These are phyloP conservation scores for Taurulus bubalis DNA, from an alignment of 2,113 vertebrate species.

Conservation along the genomic window DNA sequence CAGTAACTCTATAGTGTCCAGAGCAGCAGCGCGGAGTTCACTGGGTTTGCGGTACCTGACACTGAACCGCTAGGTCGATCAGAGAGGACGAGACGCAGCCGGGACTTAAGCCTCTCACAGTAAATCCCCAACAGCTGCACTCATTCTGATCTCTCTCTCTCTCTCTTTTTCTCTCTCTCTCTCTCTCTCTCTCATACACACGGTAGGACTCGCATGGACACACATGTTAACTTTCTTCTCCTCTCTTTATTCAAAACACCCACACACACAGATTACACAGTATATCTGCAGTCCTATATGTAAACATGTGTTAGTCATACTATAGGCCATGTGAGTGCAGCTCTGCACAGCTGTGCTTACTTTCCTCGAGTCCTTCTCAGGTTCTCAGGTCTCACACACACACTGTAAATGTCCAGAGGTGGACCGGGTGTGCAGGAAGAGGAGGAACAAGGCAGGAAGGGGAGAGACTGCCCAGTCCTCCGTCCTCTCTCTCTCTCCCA, in stretches of 20 bases:
- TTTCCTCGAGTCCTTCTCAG: constrained; percentile 65
- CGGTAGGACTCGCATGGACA: constrained; percentile 10
- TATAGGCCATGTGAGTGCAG: constrained; percentile 69
- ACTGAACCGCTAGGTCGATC: constrained; percentile 79
- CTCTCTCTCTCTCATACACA: constrained; percentile 43
- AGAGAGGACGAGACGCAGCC: constrained; percentile 76
- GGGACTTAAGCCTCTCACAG: constrained; percentile 78
- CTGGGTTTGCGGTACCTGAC: constrained; percentile 80
- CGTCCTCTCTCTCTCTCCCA: constrained; percentile 30
- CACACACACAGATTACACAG: constrained; percentile 23
- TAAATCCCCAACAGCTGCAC: constrained; percentile 85
- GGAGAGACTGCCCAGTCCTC: constrained; percentile 25
- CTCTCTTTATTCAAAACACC: constrained; percentile 18
- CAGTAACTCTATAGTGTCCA: constrained; percentile 58
- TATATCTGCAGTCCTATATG: constrained; percentile 50
- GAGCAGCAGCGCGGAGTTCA: constrained; percentile 67
- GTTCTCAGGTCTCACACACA: constrained; percentile 61
- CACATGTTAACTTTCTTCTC: constrained; percentile 41
- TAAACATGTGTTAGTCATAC: constrained; percentile 70
- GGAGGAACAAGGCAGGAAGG: constrained; percentile 23
- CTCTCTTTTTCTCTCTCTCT: constrained; percentile 57
- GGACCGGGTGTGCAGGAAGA: constrained; percentile 44
- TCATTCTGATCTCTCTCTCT: constrained; percentile 70
- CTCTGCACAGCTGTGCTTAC: constrained; percentile 78
- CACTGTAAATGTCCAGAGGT: constrained; percentile 49